Percentiles rank a stretch among this genome's conserved stretches.
Conservation (phyloP, 2,888 invertebrate species). For the Lysandra coridon region DNA sequence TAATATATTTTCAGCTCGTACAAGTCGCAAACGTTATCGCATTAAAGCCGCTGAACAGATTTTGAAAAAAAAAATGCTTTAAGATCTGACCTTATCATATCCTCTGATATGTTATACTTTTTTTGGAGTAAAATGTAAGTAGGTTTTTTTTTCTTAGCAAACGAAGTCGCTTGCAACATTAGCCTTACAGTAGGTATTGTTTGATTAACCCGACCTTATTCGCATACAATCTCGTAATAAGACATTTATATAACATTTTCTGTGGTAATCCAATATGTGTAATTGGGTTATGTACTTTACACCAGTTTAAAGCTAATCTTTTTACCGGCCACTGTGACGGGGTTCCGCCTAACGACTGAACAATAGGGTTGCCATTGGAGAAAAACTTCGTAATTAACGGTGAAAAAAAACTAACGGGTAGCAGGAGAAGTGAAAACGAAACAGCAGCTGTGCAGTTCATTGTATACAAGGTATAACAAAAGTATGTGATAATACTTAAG, state of each 20-base stretch:
- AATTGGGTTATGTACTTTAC: constrained; percentile 40
- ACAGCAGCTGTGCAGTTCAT: too few species aligned
- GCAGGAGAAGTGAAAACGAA: neutral
- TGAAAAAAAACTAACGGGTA: neutral
- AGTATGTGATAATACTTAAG: too few species aligned
- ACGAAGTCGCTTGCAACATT: neutral
- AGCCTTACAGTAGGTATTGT: neutral
- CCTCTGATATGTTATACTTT: too few species aligned
- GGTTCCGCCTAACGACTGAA: constrained; percentile 26
- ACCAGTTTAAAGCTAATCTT: constrained; percentile 39
- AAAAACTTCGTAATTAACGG: neutral
- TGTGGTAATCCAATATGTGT: constrained; percentile 38
- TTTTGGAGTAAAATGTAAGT: too few species aligned
- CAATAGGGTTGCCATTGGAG: neutral
- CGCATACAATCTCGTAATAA: neutral
- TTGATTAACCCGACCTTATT: constrained; percentile 5
- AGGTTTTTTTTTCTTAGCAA: too few species aligned
- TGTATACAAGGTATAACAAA: too few species aligned
- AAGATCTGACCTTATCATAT: too few species aligned
- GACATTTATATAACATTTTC: constrained; percentile 33
- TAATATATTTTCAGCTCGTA: too few species aligned
- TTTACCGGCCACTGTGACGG: constrained; percentile 35
- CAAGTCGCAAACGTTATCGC: too few species aligned
- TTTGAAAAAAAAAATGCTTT: too few species aligned
- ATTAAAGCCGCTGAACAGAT: too few species aligned